Evolutionary conservation across 2,888 invertebrate species (phyloP).

Genomic region (Apodemia duryi): DNA sequence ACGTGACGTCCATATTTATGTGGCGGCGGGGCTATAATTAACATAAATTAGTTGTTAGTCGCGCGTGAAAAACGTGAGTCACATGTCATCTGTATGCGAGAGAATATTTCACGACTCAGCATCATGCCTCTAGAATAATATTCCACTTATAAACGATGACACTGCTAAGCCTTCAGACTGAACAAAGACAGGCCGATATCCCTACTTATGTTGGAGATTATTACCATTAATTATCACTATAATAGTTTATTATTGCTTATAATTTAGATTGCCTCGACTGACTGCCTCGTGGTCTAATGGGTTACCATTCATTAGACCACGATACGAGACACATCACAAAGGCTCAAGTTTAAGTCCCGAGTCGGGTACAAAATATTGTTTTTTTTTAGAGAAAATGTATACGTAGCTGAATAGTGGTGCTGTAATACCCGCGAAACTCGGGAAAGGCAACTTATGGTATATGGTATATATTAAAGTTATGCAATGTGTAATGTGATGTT

Average conservation of each 20-base stretch:
- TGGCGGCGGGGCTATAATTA: constrained; percentile 49
- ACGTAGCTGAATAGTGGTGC: too few species aligned
- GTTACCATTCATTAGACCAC: neutral
- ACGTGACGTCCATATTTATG: constrained; percentile 66
- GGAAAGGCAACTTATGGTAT: too few species aligned
- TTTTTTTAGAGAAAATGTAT: neutral
- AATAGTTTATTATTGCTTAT: neutral
- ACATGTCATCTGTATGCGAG: constrained; percentile 47
- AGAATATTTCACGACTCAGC: constrained; percentile 34
- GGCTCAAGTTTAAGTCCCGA: neutral
- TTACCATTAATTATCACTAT: constrained; percentile 5
- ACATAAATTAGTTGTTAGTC: constrained; percentile 73
- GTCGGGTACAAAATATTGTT: neutral
- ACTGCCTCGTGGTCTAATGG: neutral
- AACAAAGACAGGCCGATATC: constrained; percentile 29
- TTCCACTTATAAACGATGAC: constrained; percentile 36
- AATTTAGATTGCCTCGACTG: neutral
- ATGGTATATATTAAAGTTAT: too few species aligned
- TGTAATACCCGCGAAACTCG: too few species aligned
- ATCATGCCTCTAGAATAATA: constrained; percentile 38
- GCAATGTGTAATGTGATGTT: too few species aligned
- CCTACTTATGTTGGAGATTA: constrained; percentile 10
- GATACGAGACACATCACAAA: neutral
- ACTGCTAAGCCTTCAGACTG: constrained; percentile 26
- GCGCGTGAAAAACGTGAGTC: constrained; percentile 74